Conservation (phyloP, 2,113 vertebrate species). For the Tapirus terrestris region DNA sequence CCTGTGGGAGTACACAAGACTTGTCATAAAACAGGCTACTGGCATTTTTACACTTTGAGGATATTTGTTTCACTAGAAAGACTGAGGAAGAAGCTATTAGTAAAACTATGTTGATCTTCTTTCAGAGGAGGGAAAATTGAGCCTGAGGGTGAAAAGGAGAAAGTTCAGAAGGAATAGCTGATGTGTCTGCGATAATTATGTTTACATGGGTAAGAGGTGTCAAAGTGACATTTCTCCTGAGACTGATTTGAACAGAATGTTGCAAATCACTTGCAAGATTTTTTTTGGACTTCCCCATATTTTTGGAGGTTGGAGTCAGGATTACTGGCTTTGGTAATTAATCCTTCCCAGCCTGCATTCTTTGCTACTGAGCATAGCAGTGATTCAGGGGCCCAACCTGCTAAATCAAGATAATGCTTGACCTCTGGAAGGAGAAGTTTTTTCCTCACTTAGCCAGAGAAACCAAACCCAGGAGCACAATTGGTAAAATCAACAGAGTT, state of each 20-base stretch:
- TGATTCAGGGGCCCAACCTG: slow-evolving; percentile 77
- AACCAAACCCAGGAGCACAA: slow-evolving; percentile 32
- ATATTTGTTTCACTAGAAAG: slow-evolving; percentile 51
- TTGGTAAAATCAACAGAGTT: slow-evolving; percentile 46
- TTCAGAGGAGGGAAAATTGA: slow-evolving; percentile 62
- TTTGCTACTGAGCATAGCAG: slow-evolving; percentile 81
- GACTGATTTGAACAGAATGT: slow-evolving; percentile 74
- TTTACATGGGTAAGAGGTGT: slow-evolving; percentile 80
- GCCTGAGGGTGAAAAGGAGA: slow-evolving; percentile 66
- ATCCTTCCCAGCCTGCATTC: slow-evolving; percentile 84
- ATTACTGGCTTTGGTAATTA: slow-evolving; percentile 85
- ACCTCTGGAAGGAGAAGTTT: slow-evolving; percentile 34
- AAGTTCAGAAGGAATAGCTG: slow-evolving; percentile 68
- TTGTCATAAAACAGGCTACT: slow-evolving; percentile 60
- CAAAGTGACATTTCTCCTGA: slow-evolving; percentile 79
- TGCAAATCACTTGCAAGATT: slow-evolving; percentile 83
- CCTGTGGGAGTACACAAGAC: neutral
- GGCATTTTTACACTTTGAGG: neutral
- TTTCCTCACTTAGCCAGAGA: slow-evolving; percentile 47
- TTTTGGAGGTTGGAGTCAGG: slow-evolving; percentile 81
- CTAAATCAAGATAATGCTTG: slow-evolving; percentile 80
- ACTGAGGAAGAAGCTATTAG: slow-evolving; percentile 50
- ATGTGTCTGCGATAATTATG: slow-evolving; percentile 70
- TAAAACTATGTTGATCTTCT: slow-evolving; percentile 56
- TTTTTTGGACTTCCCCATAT: slow-evolving; percentile 78